Percentiles rank a stretch among this genome's conserved stretches.
These are phyloP conservation scores for Pseudolaguvia tuberculata DNA, from an alignment of 2,113 vertebrate species.

Conservation along the genomic window DNA sequence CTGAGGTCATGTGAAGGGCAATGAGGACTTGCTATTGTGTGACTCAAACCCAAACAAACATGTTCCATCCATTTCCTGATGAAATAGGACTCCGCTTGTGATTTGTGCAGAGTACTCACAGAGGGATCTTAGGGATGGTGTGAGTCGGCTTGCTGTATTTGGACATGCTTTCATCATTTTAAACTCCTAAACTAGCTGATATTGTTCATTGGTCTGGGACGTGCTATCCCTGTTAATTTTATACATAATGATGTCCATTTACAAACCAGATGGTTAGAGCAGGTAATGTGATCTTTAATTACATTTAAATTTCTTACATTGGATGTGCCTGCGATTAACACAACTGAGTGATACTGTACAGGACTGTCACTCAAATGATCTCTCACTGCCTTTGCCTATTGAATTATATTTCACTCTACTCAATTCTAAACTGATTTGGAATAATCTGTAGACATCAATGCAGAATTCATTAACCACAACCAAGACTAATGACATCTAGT, in stretches of 20 bases:
- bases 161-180: conserved; percentile 25
- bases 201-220: conserved; percentile 71
- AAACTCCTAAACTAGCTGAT: conserved; percentile 70
- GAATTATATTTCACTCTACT: conserved; percentile 4
- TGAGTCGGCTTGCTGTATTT: conserved; percentile 63
- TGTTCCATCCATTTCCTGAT: conserved; percentile 35
- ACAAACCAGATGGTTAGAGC: conserved; percentile 1
- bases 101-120: conserved; percentile 55
- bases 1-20: conserved; percentile 26
- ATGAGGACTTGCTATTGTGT: conserved; percentile 20
- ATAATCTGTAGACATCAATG: background rate
- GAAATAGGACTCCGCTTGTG: conserved; percentile 41
- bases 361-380: background rate
- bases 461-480: conserved; percentile 3
- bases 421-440: conserved; percentile 2
- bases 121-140: conserved; percentile 61
- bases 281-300: background rate
- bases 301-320: background rate
- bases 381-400: background rate
- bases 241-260: conserved; percentile 70
- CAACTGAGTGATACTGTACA: background rate
- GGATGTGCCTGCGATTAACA: background rate
- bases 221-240: conserved; percentile 77
- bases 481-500: background rate
- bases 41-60: conserved; percentile 44